Base-by-base conservation (phyloP, 1,140 invertebrate genomes). In the Tetramorium parvispinum region DNA sequence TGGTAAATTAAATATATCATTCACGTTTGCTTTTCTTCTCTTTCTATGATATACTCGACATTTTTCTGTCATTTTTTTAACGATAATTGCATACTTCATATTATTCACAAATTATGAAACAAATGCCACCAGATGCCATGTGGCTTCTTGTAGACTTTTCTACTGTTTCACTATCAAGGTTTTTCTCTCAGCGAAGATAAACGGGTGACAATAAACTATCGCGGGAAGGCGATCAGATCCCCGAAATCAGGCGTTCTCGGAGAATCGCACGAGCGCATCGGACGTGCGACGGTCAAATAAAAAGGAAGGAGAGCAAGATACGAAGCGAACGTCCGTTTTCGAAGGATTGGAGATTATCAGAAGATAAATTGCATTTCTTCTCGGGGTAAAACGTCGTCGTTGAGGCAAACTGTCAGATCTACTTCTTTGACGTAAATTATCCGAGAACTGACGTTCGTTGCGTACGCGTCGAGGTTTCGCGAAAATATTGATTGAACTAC, bases 331-430 rank as follows among this genome's bases (percentile, higher is more conserved):
- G 79, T 82, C 81, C 87, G 57, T 71, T 77, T 78, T 86, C 77
- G 83, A 82, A 88, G 77, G 86, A 78, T 71, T 57, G 75, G 87
- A 85, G 86, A 86, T 89, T 87, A 75, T 78, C 57, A 76, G 57
- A 82, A 70, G 85, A 86, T 82, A 86, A 86, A 86, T 86, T 82
- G 77, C 77, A 43, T 70, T 85, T 85, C 75, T 86, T 85, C 70
- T 68, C 86, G 61, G 73, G 24, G 40, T 83, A 75, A 75, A 73
- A 75, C 68, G 55, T 83, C 68, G 68, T 68, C 68, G 55, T 82
- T 66, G 66, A 73, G 53, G 79, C 53, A 53, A 82, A 46, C 21
- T 68, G 53, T 59, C 53, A 73, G 79, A 75, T 83, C 53, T 75
- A 83, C 53, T 73, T 75, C 79, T 83, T 83, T 73, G 79, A 83